Evolutionary conservation across 64 coral and sea anemone genomes (phyloP).

Genomic region (Catalaphyllia jardinei): DNA sequence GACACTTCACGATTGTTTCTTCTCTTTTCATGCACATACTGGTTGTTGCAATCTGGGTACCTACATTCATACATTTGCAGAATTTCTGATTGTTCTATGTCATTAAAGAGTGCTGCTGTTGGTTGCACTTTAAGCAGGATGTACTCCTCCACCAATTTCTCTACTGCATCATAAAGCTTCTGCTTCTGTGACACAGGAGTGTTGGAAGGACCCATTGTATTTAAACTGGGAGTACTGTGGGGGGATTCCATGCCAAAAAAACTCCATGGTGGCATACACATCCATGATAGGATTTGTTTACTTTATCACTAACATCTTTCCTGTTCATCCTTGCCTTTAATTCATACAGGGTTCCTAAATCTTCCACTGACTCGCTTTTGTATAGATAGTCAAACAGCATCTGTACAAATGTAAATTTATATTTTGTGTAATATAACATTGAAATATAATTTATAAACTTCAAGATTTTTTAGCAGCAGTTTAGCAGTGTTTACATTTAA

Average conservation of each 20-base stretch:
- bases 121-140: background rate
- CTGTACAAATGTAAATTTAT: slow-evolving; percentile 5
- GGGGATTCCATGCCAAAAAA: slow-evolving; percentile 56
- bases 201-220: background rate
- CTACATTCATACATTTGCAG: background rate
- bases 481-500: too few relatives aligned
- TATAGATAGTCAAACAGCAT: slow-evolving; percentile 55
- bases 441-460: too few relatives aligned
- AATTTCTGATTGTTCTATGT: background rate
- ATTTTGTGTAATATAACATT: too few relatives aligned
- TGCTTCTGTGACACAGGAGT: background rate
- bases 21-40: background rate
- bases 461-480: too few relatives aligned
- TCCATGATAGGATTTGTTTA: slow-evolving; percentile 54
- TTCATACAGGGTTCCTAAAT: slow-evolving; percentile 48
- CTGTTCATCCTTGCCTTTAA: slow-evolving; percentile 37
- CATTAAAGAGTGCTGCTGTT: background rate
- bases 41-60: background rate
- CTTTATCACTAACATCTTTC: slow-evolving; percentile 31
- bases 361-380: slow-evolving; percentile 36
- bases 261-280: slow-evolving; percentile 44
- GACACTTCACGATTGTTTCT: slow-evolving; percentile 18
- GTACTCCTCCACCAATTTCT: background rate
- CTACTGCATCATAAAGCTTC: background rate
- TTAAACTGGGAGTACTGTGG: slow-evolving; percentile 14